phyloP scores from a whole-genome alignment of 2,113 vertebrate species.

The Prietella phreatophila region DNA sequence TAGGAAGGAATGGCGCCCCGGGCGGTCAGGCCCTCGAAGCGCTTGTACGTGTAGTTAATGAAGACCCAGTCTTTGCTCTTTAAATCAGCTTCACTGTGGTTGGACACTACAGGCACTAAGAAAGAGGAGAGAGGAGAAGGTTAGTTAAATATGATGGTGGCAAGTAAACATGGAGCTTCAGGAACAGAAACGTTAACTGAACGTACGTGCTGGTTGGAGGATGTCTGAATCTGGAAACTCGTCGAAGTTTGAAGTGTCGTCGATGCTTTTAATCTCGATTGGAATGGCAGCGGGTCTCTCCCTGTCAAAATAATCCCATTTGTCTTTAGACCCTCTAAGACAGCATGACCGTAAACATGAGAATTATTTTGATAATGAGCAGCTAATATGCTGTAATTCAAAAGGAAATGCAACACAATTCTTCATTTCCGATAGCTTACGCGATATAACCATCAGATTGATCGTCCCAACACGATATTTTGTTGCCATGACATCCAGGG shows the following conservation, averaged over 20 bases:
- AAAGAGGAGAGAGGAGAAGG: not conserved
- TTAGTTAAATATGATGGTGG: not conserved
- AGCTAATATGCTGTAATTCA: not conserved
- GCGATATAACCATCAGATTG: not conserved
- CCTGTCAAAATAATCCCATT: conserved; percentile 66
- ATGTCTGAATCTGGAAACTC: conserved; percentile 99
- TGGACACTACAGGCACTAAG: conserved; percentile 70
- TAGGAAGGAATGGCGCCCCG: conserved; percentile 95
- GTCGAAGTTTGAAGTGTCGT: conserved; percentile 98
- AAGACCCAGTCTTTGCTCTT: conserved; percentile 99
- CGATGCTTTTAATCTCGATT: conserved; percentile 98
- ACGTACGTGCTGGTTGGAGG: conserved; percentile 87
- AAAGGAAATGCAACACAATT: not conserved
- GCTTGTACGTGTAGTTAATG: conserved; percentile 99
- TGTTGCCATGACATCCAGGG: not conserved
- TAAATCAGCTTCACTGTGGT: conserved; percentile 89
- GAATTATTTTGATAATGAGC: not conserved
- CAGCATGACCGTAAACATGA: not conserved
- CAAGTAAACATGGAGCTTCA: not conserved
- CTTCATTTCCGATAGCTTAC: not conserved
- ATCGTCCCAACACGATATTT: not conserved
- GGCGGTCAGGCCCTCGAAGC: conserved; percentile 94
- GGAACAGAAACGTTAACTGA: not conserved
- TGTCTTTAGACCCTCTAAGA: not conserved
- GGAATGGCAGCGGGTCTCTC: conserved; percentile 96